A percentile compares a stretch with the other conserved stretches of the same genome.
Conservation (phyloP, 2,113 vertebrate genomes). For the Gnathonemus echidnorhynchus region DNA sequence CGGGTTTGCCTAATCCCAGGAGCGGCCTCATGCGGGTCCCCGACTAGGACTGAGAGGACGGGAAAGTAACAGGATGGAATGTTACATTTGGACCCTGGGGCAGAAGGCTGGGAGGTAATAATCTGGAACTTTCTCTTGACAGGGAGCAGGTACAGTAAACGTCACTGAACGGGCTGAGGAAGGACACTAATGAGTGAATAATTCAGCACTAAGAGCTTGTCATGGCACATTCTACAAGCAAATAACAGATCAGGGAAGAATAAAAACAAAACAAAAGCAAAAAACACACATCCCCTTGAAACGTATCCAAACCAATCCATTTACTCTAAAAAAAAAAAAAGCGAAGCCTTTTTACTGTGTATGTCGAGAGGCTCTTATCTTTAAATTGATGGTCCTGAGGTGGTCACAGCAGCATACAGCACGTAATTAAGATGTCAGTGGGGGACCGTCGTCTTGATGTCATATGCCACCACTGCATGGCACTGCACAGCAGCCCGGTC, state of each 20-base stretch:
- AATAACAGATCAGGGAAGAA: neutral
- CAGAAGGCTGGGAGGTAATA: neutral
- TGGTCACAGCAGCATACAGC: neutral
- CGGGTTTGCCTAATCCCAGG: neutral
- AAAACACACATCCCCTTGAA: neutral
- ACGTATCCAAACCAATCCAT: neutral
- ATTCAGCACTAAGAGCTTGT: neutral
- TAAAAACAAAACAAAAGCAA: neutral
- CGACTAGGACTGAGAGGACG: neutral
- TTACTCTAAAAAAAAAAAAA: neutral
- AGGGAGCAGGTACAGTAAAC: neutral
- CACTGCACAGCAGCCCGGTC: neutral
- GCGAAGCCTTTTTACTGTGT: neutral
- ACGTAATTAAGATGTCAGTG: neutral
- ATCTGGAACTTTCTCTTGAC: neutral
- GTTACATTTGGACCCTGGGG: neutral
- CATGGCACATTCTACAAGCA: neutral
- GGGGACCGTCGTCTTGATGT: neutral
- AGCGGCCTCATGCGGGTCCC: neutral
- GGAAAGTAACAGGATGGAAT: neutral
- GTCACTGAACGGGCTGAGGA: neutral
- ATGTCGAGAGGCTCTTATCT: slow-evolving; percentile 11
- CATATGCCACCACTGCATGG: neutral
- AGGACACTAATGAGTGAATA: neutral
- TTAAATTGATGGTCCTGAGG: slow-evolving; percentile 1